Conservation (phyloP, 2,113 vertebrate genomes). For the Ptyas mucosa region DNA sequence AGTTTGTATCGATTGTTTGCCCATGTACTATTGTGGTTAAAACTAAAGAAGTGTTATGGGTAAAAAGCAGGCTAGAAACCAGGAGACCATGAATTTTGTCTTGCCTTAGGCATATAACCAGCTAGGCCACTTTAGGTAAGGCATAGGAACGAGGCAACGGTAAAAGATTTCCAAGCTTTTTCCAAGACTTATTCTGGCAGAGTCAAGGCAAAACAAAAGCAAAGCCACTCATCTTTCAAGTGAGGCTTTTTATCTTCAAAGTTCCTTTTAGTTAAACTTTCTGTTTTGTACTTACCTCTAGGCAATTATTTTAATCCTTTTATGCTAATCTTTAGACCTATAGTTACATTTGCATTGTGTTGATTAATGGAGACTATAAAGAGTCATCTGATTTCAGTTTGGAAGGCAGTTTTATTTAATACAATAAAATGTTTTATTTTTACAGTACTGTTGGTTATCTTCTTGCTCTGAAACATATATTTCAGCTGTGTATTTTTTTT, state of each 20-base stretch:
- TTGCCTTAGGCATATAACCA: background rate
- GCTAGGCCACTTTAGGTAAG: background rate
- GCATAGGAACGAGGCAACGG: background rate
- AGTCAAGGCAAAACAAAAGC: background rate
- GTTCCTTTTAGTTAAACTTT: background rate
- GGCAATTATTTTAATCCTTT: background rate
- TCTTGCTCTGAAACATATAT: background rate
- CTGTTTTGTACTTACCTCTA: background rate
- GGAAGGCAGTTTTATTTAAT: background rate
- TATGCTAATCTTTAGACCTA: background rate
- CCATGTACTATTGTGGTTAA: no score
- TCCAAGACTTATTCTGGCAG: background rate
- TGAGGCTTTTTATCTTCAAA: background rate
- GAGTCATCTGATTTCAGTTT: background rate
- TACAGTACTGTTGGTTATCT: background rate
- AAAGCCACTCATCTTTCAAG: background rate
- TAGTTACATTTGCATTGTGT: background rate
- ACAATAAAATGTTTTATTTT: background rate
- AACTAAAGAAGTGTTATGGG: background rate
- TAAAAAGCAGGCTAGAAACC: background rate
- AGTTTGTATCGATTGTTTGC: no score
- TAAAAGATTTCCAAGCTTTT: background rate
- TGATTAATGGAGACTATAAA: background rate
- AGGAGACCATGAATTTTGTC: background rate
- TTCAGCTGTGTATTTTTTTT: background rate